Conservation (phyloP, 2,113 vertebrate species). For the Chinchilla lanigera region DNA sequence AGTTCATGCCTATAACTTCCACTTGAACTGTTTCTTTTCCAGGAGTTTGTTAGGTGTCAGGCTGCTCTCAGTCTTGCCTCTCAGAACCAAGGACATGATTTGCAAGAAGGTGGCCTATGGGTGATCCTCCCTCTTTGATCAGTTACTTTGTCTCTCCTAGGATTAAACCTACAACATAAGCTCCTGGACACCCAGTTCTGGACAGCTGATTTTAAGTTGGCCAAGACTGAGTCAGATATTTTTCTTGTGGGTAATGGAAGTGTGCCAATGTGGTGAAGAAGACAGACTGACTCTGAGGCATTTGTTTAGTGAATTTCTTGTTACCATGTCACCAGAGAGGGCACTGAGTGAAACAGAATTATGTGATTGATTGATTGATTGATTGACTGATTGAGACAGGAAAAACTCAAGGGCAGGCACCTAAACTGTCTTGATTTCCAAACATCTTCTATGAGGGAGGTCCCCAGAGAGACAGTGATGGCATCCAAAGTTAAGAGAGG, state of each 20-base stretch:
- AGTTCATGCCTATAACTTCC: background rate
- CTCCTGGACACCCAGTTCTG: background rate
- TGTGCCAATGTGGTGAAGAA: background rate
- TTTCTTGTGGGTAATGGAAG: background rate
- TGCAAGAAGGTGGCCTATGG: background rate
- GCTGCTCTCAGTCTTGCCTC: background rate
- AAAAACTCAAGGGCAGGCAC: background rate
- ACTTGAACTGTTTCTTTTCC: background rate
- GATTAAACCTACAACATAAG: background rate
- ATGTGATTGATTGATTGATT: too few relatives aligned
- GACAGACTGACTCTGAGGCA: background rate
- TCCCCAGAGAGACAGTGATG: background rate
- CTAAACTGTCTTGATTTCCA: background rate
- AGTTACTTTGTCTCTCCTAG: background rate
- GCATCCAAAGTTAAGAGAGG: background rate
- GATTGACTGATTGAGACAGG: too few relatives aligned
- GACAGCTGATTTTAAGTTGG: background rate
- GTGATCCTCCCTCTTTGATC: background rate
- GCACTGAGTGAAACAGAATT: background rate
- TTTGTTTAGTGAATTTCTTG: conserved; percentile 3
- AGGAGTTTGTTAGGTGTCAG: rapidly evolving
- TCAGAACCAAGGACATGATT: background rate
- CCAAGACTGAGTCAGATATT: background rate
- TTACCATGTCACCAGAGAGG: background rate
- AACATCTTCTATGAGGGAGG: background rate